Base-by-base conservation (phyloP, 2,797 vertebrate species). In the Chloroceryle amazona region DNA sequence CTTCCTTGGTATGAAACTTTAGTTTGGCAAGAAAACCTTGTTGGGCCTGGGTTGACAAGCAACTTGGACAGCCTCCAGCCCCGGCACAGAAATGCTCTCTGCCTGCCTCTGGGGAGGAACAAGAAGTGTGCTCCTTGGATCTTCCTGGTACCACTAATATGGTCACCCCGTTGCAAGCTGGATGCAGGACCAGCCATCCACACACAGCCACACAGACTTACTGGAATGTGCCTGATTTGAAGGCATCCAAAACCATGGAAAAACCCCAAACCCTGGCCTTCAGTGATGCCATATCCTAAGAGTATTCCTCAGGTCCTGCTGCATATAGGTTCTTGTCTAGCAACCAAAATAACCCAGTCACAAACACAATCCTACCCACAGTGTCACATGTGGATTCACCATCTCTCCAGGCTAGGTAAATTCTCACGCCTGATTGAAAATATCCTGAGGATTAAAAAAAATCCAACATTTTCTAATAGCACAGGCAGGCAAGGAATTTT, bases 1-100 rank as follows among this genome's bases (percentile, higher is more conserved):
- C 42, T 90, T 87, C 54, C 70, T 89, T 60, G n/a, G 62, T 79
- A 47, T 72, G 81, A 96, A 89, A 89, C 91, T 94, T 86, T 72
- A 83, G 41, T 79, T 94, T 93, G 93, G 90, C 81, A 87, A 57
- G 67, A 75, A 60, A 78, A 67, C 4, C 75, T 70, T 55, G n/a
- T 33, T 72, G 60, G n/a, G 26, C 15, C 47, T 65, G 46, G 20
- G 61, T 62, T 80, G 91, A 87, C 58, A 70, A 75, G 44, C 14
- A 7, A 7, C 76, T 90, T 88, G 84, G 73, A 81, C 46, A 26
- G 22, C 14, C 29, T 92, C 81, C 83, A 93, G 63, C 31, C 42
- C 46, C 14, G 10, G 39, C n/a, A 5, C 49, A 79, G 61, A 65
- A 75, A 33, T 33, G 39, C 9, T 84, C 63, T 89, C 31, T 0